Base-by-base conservation (phyloP, 23 tunicate species). In the Halocynthia aurantium region DNA sequence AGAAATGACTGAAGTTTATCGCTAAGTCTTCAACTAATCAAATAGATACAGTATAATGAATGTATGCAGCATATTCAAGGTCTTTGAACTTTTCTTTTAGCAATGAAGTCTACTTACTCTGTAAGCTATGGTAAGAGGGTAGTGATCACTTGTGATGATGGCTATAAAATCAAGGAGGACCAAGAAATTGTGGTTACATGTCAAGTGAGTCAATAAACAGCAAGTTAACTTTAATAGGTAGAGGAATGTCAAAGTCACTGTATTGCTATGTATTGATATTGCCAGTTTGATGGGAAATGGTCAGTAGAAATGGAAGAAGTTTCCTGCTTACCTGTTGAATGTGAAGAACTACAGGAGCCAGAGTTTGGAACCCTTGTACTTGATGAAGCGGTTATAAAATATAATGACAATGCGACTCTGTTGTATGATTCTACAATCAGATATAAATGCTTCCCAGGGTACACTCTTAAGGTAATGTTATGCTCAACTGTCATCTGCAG, bases 381-480 rank as follows among this genome's bases (percentile, higher is more conserved):
- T 53, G 13, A 52, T 6, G 52, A 77, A 54, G 78, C 76, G 6
- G 44, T 80, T 8, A 6, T 20, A 0, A 77, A 55, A 15, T 44
- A 77, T 62, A 1, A 6, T 11, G 44, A 7, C 12, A 22, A 19
- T 6, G 85, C 69, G 8, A 60, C 52, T 6, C 69, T 86, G 19
- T 19, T 65, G 15, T 84, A 69, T 53, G 80, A 80, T 10, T 57
- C 85, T 7, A 55, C 81, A 7, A 80, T 92, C 12, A 50, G 31
- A 55, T 82, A 86, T 81, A 71, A 55, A 18, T 92, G 98, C 71
- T 67, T 82, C 77, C 73, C 52, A 12, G 98, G 98, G 50, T 92
- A 92, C 81, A 84, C 64, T 5, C 81, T 92, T 18, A 57, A 82
- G 91, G 98, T 86, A 70, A 72, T 81, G 52, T 58, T 1, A 58